Base-by-base conservation (phyloP, 2,797 vertebrate species). In the Danio tinwini region DNA sequence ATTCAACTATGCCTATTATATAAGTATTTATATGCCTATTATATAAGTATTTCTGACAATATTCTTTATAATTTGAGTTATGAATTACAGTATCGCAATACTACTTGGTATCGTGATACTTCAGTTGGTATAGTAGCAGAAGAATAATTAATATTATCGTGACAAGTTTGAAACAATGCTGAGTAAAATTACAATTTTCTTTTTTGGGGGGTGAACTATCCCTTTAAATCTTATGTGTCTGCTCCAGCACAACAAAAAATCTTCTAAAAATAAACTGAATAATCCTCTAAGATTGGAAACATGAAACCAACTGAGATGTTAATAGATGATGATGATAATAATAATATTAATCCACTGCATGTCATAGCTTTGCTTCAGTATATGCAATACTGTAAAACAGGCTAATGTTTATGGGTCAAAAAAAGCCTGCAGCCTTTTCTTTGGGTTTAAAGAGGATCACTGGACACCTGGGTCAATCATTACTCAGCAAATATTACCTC, bases 401-500 rank as follows among this genome's bases (percentile, higher is more conserved):
- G 7, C 42, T 59, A 9, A 73, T 59, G 70, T 45, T 73, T 53
- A 29, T 58, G 42, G 53, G 19, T 73, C 44, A 74, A 12, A 47
- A 58, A 74, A 8, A 61, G 21, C n/a, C 16, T 17, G 21, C 19
- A 63, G 29, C 2, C 44, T 12, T 7, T 53, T 40, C 16, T 44
- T 56, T 19, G 9, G 2, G n/a, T 8, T 56, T 14, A 7, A 37
- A 0, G 21, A 68, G 47, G 29, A 67, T 50, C 67, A 71, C 39
- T 44, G 52, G n/a, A 19, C 29, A 52, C 12, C 47, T 49, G 37
- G 12, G 70, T 65, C 61, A 67, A 68, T 50, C 75, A 69, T 77
- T 68, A 58, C 62, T 67, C 74, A 76, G 59, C 74, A 75, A 47
- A 45, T 37, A 65, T 45, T 42, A 6, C 39, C 13, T 8, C 42